Base-by-base conservation (phyloP, 2,888 invertebrate species). In the Apodemia zela region DNA sequence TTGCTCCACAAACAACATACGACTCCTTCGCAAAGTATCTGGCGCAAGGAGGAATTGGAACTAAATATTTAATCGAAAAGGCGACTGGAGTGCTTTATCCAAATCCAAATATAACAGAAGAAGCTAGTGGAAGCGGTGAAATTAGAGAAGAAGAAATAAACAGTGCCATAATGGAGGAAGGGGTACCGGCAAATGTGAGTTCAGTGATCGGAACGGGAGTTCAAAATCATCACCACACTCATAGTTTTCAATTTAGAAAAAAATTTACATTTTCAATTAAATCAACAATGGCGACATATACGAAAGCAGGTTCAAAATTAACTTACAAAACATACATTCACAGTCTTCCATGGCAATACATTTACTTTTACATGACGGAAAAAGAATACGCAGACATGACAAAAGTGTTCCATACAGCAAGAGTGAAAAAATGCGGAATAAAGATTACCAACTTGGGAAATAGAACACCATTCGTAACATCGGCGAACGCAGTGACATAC, bases 281-380 rank as follows among this genome's bases (percentile, higher is more conserved):
- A 25, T 51, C 51, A 2, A 51, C 51, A 17, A 51, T 25, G 25
- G 51, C 51, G 13, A 21, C 21, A 17, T 51, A 25, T 10, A 25
- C 51, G 51, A 25, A 51, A 51, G 2, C 15, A 5, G 1, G 17
- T 7, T 2, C 6, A 17, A 8, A 47, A 7, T 5, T 51, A 10
- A 15, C 5, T 5, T 51, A 51, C 25, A 51, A 21, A 3, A 51
- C 51, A 1, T 51, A 51, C 25, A 18, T 51, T 25, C 51, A 51
- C 51, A 51, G 51, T 25, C 21, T 51, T 18, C 51, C 51, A 3
- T 51, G 51, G 51, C 21, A 51, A 51, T 21, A 51, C 21, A 25
- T 51, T 13, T 51, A 51, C 51, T 51, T 51, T 51, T 21, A 51
- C 15, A 13, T 51, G 21, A 51, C 51, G 51, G 51, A 51, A 13